phyloP scores from a whole-genome alignment of 2,888 invertebrate genomes.

The Podabrus alpinus region DNA sequence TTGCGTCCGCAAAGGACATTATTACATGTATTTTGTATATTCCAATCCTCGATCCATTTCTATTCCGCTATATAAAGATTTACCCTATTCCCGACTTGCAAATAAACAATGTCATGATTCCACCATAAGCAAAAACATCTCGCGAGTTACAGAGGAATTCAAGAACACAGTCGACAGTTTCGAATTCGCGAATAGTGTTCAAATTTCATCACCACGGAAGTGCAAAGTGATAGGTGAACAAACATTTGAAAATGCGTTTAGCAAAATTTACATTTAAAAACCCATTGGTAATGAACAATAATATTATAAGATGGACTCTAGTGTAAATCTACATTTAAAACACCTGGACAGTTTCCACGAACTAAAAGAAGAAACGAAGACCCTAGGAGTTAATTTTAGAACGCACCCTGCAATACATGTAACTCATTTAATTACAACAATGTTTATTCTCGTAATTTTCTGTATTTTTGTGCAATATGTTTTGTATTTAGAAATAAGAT shows the following conservation, averaged over 20 bases:
- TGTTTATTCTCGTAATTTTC: no score
- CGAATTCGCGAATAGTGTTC: slow-evolving; percentile 1
- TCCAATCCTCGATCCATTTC: slow-evolving; percentile 20
- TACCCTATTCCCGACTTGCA: slow-evolving; percentile 22
- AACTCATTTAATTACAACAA: no score
- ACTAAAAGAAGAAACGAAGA: slow-evolving; percentile 11
- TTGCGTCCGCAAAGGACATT: not conserved
- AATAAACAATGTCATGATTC: slow-evolving; percentile 13
- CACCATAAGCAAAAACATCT: slow-evolving; percentile 8
- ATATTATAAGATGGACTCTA: not conserved
- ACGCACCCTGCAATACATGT: no score
- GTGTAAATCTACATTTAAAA: slow-evolving; percentile 6
- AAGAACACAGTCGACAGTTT: not conserved
- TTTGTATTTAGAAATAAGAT: no score
- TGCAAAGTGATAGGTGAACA: slow-evolving; percentile 19
- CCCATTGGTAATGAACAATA: not conserved
- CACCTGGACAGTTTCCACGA: slow-evolving; percentile 4
- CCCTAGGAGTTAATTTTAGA: not conserved
- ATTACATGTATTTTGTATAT: slow-evolving; percentile 17
- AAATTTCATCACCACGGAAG: slow-evolving; percentile 5
- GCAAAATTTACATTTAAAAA: slow-evolving; percentile 14
- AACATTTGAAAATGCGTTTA: slow-evolving; percentile 10
- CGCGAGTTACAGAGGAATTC: not conserved
- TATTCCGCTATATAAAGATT: slow-evolving; percentile 13
- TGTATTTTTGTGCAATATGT: no score